These are phyloP conservation scores for Bucorvus abyssinicus DNA, from an alignment of 2,797 vertebrate species.

Conservation along the genomic window DNA sequence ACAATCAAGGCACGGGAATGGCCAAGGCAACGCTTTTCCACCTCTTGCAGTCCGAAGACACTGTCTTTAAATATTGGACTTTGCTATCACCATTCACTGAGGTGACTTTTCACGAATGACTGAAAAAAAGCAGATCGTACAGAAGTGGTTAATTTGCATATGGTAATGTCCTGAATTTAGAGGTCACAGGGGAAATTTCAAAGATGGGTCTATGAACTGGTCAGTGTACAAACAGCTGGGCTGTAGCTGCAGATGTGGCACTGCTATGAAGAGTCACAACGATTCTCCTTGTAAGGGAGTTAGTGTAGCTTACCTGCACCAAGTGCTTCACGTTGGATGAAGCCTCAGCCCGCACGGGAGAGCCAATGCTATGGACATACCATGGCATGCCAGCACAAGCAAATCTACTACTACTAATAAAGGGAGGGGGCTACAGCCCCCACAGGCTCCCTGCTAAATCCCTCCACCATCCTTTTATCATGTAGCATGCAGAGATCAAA, in stretches of 20 bases:
- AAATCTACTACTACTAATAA: rapidly evolving
- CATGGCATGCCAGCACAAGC: rapidly evolving
- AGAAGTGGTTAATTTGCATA: background rate
- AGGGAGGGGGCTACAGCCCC: background rate
- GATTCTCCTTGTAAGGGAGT: background rate
- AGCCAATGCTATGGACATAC: rapidly evolving
- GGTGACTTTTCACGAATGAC: background rate
- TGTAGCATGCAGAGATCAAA: background rate
- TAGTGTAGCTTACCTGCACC: background rate
- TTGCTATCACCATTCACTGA: background rate
- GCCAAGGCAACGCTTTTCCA: background rate
- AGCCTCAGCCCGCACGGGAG: rapidly evolving
- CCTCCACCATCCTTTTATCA: background rate
- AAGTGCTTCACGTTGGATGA: background rate
- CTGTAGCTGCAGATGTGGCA: background rate
- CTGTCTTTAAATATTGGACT: background rate
- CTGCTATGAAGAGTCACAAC: rapidly evolving
- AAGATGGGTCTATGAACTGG: background rate
- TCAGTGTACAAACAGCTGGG: background rate
- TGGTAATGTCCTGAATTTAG: background rate
- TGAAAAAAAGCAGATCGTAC: background rate
- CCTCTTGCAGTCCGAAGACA: background rate
- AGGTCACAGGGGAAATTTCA: background rate
- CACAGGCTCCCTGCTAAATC: background rate
- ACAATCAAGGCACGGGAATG: background rate